Evolutionary conservation across 2,888 invertebrate genomes (phyloP), one percentile per base, ranked within the genome.

Genomic region (Piscicola geometra): DNA sequence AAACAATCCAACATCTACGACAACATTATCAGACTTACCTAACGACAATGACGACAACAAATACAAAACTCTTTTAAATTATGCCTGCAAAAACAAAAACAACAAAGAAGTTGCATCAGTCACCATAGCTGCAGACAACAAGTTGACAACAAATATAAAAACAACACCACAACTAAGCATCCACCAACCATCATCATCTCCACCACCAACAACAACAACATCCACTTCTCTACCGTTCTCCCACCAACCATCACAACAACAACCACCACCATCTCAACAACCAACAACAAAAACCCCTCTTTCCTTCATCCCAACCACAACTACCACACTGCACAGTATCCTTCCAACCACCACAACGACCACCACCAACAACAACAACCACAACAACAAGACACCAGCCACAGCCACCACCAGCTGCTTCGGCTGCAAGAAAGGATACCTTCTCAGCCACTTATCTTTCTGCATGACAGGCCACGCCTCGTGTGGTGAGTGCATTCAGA

Each of bases 401-500:
- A 21, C 52, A 50, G 47, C 72, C 60, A 72, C 60, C 56, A 56
- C 60, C 12, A 70, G 41, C 12, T 77, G 77, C 36, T 77, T 71
- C 52, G 73, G 73, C 21, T 77, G 77, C 56, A 71, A 71, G 47
- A 64, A 41, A 36, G 60, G 50, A 32, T 32, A 67, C 41, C 33
- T 33, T 3, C 66, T 71, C 9, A 71, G 71, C 56, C 25, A 47
- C 32, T 71, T 79, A 33, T 82, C 82, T 0, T 80, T 79, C 30
- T 83, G 83, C 78, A 80, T 81, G 25, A 78, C 81, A 72, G 82
- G 82, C 1, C 83, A 83, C 79, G 78, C 79, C 9, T 81, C 81
- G 28, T 83, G 83, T 77, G 80, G 80, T 2, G 78, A 77, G 32
- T 83, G 83, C 79, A 79, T 83, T 56, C 81, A 83, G 77, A 81